Conservation (phyloP, 2,888 invertebrate species). For the Hartigia nigra region DNA sequence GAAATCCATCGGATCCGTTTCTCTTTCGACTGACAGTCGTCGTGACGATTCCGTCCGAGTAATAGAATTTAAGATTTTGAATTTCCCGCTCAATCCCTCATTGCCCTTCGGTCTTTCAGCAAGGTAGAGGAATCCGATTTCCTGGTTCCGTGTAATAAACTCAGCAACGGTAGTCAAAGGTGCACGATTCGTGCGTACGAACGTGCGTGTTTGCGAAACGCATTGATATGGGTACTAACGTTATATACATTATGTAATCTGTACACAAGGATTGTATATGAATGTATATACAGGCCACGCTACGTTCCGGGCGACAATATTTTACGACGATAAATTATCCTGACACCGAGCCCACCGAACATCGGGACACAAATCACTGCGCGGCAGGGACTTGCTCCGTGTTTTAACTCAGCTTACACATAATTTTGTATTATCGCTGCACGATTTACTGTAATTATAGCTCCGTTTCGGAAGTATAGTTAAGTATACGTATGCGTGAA, state of each 20-base stretch:
- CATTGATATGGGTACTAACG: neutral
- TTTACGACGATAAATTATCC: conserved; percentile 57
- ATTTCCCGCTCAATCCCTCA: neutral
- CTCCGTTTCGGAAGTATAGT: conserved; percentile 3
- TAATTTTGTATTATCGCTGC: conserved; percentile 49
- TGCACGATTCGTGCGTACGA: neutral
- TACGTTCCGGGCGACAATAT: conserved; percentile 43
- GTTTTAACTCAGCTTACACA: conserved; percentile 50
- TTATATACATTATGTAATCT: neutral
- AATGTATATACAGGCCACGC: neutral
- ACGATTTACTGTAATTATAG: conserved; percentile 51
- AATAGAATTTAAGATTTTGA: neutral
- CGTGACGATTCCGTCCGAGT: too few species aligned
- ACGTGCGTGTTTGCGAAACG: neutral
- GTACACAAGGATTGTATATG: neutral
- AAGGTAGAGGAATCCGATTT: too few species aligned
- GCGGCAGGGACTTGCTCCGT: conserved; percentile 24
- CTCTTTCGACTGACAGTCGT: neutral
- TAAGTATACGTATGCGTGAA: neutral
- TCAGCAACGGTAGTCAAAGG: neutral
- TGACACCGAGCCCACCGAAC: conserved; percentile 29
- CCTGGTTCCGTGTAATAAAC: neutral
- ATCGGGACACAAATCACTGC: conserved; percentile 30
- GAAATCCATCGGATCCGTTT: neutral
- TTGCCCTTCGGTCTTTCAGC: neutral